A percentile compares a stretch with the other conserved stretches of the same genome.
Conservation (phyloP, 1,140 invertebrate species). For the Aplysia californica region DNA sequence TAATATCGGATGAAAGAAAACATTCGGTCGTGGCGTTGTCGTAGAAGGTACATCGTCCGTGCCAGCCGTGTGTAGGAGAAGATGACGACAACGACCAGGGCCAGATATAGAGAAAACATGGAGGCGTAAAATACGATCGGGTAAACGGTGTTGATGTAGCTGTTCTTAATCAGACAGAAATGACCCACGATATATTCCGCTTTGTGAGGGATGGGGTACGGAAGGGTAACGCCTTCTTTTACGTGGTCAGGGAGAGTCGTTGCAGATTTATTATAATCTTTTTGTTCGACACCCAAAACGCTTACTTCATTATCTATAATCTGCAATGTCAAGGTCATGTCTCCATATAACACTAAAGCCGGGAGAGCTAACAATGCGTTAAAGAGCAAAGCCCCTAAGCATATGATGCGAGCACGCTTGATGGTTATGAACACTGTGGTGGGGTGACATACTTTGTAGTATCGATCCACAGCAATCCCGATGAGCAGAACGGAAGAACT, state of each 20-base stretch:
- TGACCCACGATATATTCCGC: background rate
- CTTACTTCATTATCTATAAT: too few species aligned
- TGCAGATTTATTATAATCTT: background rate
- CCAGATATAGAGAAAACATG: conserved; percentile 22
- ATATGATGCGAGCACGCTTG: conserved; percentile 35
- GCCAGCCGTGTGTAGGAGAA: conserved; percentile 31
- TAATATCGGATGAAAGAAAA: background rate
- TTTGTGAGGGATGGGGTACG: background rate
- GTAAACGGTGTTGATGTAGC: conserved; percentile 7
- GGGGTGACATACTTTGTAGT: conserved; percentile 51
- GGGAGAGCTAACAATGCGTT: conserved; percentile 41
- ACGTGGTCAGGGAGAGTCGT: background rate
- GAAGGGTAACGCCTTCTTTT: background rate
- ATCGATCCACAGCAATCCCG: conserved; percentile 52
- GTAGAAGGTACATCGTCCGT: conserved; percentile 4
- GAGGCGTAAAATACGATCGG: conserved; percentile 25
- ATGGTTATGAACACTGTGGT: conserved; percentile 37
- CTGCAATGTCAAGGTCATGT: conserved; percentile 27
- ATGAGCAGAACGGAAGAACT: conserved; percentile 45
- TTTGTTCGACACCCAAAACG: too few species aligned
- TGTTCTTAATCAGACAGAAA: conserved; percentile 24
- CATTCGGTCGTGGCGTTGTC: conserved; percentile 4
- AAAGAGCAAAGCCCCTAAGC: conserved; percentile 33
- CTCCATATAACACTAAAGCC: conserved; percentile 47
- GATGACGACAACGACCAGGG: conserved; percentile 23